Conservation (phyloP, 2,888 invertebrate genomes). For the Phlogophora meticulosa region DNA sequence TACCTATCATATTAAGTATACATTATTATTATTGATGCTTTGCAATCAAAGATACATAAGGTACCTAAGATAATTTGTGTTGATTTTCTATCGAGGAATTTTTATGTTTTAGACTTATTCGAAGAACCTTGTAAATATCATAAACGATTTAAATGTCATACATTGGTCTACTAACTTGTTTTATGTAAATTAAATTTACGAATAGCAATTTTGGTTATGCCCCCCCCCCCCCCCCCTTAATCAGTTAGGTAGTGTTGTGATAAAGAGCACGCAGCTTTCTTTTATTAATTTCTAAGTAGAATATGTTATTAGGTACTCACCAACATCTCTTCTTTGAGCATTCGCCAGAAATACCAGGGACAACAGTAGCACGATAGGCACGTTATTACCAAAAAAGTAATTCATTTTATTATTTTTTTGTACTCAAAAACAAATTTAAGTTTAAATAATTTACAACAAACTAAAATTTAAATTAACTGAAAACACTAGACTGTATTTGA, state of each 20-base stretch:
- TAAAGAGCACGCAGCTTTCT: slow-evolving; percentile 5
- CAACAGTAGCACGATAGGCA: slow-evolving; percentile 85
- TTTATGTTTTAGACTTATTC: too few species aligned
- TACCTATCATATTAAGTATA: too few species aligned
- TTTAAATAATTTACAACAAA: neutral
- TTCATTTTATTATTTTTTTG: slow-evolving; percentile 75
- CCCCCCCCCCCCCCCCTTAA: too few species aligned
- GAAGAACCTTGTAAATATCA: too few species aligned
- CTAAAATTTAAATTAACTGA: slow-evolving; percentile 15
- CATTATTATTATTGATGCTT: too few species aligned
- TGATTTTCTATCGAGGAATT: too few species aligned
- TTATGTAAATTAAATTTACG: too few species aligned
- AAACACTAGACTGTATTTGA: slow-evolving; percentile 36
- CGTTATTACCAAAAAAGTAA: slow-evolving; percentile 79
- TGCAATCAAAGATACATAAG: too few species aligned
- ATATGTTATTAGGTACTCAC: slow-evolving; percentile 73
- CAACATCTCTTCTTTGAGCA: slow-evolving; percentile 87
- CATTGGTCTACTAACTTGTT: too few species aligned
- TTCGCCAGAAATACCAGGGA: slow-evolving; percentile 84
- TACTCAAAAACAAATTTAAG: slow-evolving; percentile 2
- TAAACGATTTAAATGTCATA: too few species aligned
- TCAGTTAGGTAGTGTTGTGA: neutral
- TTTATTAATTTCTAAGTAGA: slow-evolving; percentile 1
- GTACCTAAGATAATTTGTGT: too few species aligned
- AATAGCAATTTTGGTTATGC: too few species aligned